Percentiles rank a stretch among this genome's conserved stretches.
Evolutionary conservation across 2,888 invertebrate genomes (phyloP).

Genomic region (Rhingia rostrata): DNA sequence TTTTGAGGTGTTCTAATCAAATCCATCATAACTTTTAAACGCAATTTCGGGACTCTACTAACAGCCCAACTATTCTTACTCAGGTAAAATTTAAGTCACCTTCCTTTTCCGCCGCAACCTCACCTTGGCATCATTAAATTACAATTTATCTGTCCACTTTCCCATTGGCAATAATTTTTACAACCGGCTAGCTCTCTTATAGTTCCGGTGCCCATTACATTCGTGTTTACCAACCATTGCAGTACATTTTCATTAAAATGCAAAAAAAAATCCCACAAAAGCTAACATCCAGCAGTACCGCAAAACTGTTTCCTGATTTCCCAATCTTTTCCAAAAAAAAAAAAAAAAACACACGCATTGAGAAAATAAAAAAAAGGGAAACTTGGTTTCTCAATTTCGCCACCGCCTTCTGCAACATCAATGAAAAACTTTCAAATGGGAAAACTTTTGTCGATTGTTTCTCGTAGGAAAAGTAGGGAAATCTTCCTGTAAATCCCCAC

Average conservation of each 20-base stretch:
- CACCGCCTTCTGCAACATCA: slow-evolving; percentile 70
- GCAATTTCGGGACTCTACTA: too few relatives aligned
- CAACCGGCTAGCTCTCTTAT: slow-evolving; percentile 2
- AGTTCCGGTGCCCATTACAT: slow-evolving; percentile 54
- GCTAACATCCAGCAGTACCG: neutral
- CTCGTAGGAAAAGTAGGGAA: slow-evolving; percentile 65
- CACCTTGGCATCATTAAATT: slow-evolving; percentile 16
- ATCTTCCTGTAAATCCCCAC: slow-evolving; percentile 51
- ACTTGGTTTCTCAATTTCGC: slow-evolving; percentile 16
- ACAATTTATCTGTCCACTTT: slow-evolving; percentile 58
- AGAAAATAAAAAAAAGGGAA: slow-evolving; percentile 10
- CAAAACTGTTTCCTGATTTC: slow-evolving; percentile 32
- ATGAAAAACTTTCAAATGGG: slow-evolving; percentile 75
- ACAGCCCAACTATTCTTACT: too few relatives aligned
- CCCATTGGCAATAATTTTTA: slow-evolving; percentile 32
- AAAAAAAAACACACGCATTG: slow-evolving; percentile 22
- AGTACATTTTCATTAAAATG: slow-evolving; percentile 71
- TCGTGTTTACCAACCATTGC: slow-evolving; percentile 48
- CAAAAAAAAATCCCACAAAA: slow-evolving; percentile 54
- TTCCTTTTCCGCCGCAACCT: neutral
- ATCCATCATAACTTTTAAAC: too few relatives aligned
- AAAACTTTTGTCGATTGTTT: slow-evolving; percentile 75
- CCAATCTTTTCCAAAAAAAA: slow-evolving; percentile 18
- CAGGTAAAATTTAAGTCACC: neutral
- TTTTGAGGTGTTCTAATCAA: too few relatives aligned